Evolutionary conservation across 2,888 invertebrate genomes (phyloP).

Genomic region (Frankliniella fusca): DNA sequence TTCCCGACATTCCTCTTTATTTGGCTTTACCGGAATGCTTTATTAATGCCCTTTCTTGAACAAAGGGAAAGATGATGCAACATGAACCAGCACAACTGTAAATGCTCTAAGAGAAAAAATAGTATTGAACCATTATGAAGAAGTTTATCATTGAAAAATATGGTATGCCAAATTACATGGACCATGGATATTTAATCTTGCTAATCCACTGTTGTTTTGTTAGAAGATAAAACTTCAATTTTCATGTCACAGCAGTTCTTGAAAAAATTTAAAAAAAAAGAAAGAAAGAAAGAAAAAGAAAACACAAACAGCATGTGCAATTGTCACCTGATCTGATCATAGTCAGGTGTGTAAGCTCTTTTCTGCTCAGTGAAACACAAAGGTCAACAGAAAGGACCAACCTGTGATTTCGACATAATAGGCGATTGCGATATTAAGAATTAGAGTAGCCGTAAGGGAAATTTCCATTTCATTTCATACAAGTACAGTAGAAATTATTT

Average conservation of each 20-base stretch:
- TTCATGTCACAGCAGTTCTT: background rate
- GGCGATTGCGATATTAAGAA: background rate
- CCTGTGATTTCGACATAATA: slow-evolving; percentile 17
- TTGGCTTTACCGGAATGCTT: no score
- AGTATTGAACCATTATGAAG: background rate
- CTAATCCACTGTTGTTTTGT: background rate
- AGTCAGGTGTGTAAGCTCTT: background rate
- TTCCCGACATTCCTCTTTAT: no score
- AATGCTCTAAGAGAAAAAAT: background rate
- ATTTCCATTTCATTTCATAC: slow-evolving; percentile 15
- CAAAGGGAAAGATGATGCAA: background rate
- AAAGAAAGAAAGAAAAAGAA: no score
- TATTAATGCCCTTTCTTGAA: background rate
- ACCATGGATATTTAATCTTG: background rate
- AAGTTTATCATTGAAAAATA: no score
- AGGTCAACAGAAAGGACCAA: slow-evolving; percentile 24
- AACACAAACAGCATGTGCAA: background rate
- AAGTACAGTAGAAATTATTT: slow-evolving; percentile 20
- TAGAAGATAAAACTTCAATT: background rate
- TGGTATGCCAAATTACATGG: background rate
- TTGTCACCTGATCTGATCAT: background rate
- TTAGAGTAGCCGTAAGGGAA: background rate
- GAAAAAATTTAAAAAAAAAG: no score
- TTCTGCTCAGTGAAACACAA: slow-evolving; percentile 19
- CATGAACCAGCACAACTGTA: background rate